Evolutionary conservation across 2,888 invertebrate species (phyloP), one percentile per base, ranked within the genome.

Genomic region (Brenthis ino): DNA sequence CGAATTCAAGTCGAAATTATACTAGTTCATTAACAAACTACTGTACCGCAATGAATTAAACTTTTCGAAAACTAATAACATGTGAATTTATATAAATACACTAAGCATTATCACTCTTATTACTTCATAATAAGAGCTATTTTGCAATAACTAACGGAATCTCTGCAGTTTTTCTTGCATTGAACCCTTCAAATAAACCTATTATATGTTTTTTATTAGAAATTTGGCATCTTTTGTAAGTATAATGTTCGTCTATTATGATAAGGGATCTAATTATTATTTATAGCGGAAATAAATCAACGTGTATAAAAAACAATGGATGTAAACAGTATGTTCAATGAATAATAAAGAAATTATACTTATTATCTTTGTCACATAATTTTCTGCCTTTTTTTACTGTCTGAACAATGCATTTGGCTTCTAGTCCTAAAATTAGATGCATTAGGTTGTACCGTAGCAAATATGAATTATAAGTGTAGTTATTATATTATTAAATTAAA

Each of bases 251-350:
- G 13, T 33, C 28, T 60, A 60, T 33, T 48, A 28, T 60, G 48
- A 50, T 43, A 60, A 57, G 16, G n/a, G 14, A 28, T 11, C 5
- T 60, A 60, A 60, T 60, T 60, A 60, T 60, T 60, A 60, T 60
- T 60, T 60, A 60, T 60, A 60, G 16, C 60, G 6, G n/a, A 50
- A 16, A 60, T 60, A 60, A 60, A 50, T 60, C 60, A 60, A 47
- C 43, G 47, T 14, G 20, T 24, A 20, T 47, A 58, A 48, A 58
- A 57, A n/a, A 57, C 33, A 58, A 60, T 48, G 1, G 4, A 24
- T 6, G 1, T 5, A 33, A 50, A 3, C 6, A 8, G 16, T n/a
- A 2, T 60, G 48, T 5, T 50, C 12, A 28, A 16, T 24, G 28
- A 12, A n/a, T 50, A 50, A 60, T 60, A 50, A 60, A 20, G 51